phyloP scores from a whole-genome alignment of 2,797 vertebrate genomes.

The Acrossocheilus wenchowensis region DNA sequence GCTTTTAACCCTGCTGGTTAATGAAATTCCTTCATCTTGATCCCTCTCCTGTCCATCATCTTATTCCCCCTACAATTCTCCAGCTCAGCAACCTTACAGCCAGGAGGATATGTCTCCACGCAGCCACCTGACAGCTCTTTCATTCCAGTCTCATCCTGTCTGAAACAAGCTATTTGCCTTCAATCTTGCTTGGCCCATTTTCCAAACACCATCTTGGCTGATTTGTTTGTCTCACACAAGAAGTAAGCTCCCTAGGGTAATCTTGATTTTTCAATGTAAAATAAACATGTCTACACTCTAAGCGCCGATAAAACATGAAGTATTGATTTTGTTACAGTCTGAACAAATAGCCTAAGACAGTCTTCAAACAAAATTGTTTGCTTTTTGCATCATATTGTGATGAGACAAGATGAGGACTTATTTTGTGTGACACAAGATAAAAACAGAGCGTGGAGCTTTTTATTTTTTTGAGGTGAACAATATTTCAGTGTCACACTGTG shows the following conservation, averaged over 20 bases:
- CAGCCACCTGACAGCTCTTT: constrained; percentile 49
- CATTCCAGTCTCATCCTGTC: constrained; percentile 40
- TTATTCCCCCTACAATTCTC: constrained; percentile 14
- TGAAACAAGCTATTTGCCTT: constrained; percentile 40
- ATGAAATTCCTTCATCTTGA: constrained; percentile 49
- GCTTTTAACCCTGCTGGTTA: constrained; percentile 40
- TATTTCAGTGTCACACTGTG: background rate
- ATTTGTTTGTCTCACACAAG: constrained; percentile 44
- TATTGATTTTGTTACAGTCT: constrained; percentile 54
- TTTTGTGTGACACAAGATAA: background rate
- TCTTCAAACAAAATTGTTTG: constrained; percentile 22
- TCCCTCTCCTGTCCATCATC: constrained; percentile 39
- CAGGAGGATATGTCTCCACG: constrained; percentile 32
- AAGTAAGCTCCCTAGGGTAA: constrained; percentile 37
- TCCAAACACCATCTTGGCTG: constrained; percentile 40
- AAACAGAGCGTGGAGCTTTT: background rate
- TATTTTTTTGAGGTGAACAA: background rate
- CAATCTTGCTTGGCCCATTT: constrained; percentile 31
- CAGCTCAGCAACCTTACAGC: constrained; percentile 29
- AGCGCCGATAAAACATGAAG: constrained; percentile 45
- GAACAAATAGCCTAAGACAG: constrained; percentile 46
- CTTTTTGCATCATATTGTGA: constrained; percentile 29
- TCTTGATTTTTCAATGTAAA: constrained; percentile 46
- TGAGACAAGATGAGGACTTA: constrained; percentile 19
- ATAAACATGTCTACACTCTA: constrained; percentile 49